A percentile compares a stretch with the other conserved stretches of the same genome.
Evolutionary conservation across 2,797 vertebrate species (phyloP).

Genomic region (Apodemus agrarius): DNA sequence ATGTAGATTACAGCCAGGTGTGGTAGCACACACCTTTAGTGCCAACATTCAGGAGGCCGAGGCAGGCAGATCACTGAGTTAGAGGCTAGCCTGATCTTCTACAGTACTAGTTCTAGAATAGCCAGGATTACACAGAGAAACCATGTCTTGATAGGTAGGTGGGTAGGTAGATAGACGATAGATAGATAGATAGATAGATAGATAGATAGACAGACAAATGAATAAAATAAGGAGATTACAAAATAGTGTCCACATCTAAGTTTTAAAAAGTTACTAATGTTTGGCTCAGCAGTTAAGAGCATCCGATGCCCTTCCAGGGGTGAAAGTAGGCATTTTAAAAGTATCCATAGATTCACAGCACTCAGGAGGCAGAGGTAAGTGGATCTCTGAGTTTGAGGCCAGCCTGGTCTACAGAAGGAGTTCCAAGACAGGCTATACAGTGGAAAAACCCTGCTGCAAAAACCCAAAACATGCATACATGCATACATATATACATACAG

Average conservation of each 20-base stretch:
- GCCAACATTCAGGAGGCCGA: neutral
- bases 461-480: neutral
- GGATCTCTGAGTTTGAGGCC: neutral
- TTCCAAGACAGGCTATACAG: neutral
- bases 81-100: neutral
- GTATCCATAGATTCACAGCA: neutral
- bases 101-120: neutral
- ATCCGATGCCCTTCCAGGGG: neutral
- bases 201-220: neutral
- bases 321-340: too few relatives aligned
- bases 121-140: neutral
- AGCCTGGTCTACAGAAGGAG: neutral
- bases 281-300: neutral
- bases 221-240: neutral
- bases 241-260: neutral
- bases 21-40: neutral
- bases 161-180: too few relatives aligned
- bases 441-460: neutral
- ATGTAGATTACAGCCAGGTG: neutral
- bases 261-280: slow-evolving; percentile 22
- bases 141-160: neutral
- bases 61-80: neutral
- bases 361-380: neutral
- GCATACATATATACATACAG: neutral
- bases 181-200: too few relatives aligned